Conservation (phyloP, 2,888 invertebrate genomes). For the Gortyna flavago region DNA sequence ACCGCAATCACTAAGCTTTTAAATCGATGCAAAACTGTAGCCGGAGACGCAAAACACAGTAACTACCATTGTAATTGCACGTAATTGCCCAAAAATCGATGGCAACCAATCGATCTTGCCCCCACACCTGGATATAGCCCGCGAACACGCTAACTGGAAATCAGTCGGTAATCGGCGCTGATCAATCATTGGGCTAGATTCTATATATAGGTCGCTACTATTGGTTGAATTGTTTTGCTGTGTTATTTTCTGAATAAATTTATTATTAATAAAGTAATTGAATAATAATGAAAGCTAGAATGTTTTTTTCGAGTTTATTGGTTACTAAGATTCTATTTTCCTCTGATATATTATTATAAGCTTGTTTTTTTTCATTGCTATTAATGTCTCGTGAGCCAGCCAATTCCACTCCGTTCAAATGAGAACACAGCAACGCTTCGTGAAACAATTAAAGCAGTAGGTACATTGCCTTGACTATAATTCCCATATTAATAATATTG, state of each 20-base stretch:
- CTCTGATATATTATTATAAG: too few relatives aligned
- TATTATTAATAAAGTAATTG: too few relatives aligned
- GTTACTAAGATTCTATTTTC: neutral
- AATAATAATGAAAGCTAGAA: neutral
- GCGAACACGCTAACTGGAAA: conserved; percentile 62
- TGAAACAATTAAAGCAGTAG: too few relatives aligned
- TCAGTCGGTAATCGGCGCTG: conserved; percentile 61
- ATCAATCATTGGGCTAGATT: conserved; percentile 64
- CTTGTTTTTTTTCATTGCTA: too few relatives aligned
- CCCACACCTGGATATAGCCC: conserved; percentile 53
- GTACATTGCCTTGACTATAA: too few relatives aligned
- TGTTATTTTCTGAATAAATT: neutral
- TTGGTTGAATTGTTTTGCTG: conserved; percentile 1
- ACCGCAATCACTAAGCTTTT: neutral
- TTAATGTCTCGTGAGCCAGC: too few relatives aligned
- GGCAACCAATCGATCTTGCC: conserved; percentile 58
- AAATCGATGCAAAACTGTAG: neutral
- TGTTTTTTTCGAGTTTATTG: neutral
- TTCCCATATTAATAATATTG: too few relatives aligned
- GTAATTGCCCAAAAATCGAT: conserved; percentile 58
- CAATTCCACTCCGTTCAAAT: too few relatives aligned
- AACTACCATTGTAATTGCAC: conserved; percentile 10
- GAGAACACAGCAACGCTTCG: too few relatives aligned
- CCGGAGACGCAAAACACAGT: neutral
- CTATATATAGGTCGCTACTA: conserved; percentile 2